phyloP scores from a whole-genome alignment of 2,888 invertebrate genomes.

The Malthinus flaveolus region DNA sequence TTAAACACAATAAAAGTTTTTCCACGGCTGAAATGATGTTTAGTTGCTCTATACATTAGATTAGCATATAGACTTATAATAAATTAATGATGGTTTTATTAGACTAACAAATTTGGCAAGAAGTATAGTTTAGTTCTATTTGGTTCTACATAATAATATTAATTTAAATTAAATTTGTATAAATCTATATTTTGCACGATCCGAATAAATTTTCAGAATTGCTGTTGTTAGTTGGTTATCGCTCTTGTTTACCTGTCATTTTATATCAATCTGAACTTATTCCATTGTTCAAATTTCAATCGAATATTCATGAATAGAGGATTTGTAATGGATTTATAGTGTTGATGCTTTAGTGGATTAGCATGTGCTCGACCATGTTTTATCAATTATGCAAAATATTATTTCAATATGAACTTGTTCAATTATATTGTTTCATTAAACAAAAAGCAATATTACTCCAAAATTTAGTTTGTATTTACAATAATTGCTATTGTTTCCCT shows the following conservation, averaged over 20 bases:
- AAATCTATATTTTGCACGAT: slow-evolving; percentile 5
- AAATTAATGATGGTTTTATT: not conserved
- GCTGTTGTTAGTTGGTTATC: slow-evolving; percentile 25
- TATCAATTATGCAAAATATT: slow-evolving; percentile 21
- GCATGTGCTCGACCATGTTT: slow-evolving; percentile 23
- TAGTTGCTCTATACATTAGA: too few relatives aligned
- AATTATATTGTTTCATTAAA: slow-evolving; percentile 4
- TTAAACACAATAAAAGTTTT: too few relatives aligned
- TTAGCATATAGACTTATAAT: too few relatives aligned
- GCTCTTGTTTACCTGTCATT: slow-evolving; percentile 30
- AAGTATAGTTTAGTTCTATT: not conserved
- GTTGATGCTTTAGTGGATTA: slow-evolving; percentile 27
- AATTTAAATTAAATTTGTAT: slow-evolving; percentile 25
- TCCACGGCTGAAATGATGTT: too few relatives aligned
- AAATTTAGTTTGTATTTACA: not conserved
- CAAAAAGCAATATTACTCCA: not conserved
- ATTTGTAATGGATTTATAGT: slow-evolving; percentile 31
- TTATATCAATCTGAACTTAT: slow-evolving; percentile 29
- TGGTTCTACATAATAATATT: slow-evolving; percentile 2
- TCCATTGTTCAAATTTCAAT: slow-evolving; percentile 27
- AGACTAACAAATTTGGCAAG: not conserved
- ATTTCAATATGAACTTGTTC: slow-evolving; percentile 11
- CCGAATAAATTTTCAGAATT: slow-evolving; percentile 26
- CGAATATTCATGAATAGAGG: slow-evolving; percentile 30
- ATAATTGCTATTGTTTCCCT: too few relatives aligned